Conservation (phyloP, 2,113 vertebrate genomes). For the Cepphus grylle region DNA sequence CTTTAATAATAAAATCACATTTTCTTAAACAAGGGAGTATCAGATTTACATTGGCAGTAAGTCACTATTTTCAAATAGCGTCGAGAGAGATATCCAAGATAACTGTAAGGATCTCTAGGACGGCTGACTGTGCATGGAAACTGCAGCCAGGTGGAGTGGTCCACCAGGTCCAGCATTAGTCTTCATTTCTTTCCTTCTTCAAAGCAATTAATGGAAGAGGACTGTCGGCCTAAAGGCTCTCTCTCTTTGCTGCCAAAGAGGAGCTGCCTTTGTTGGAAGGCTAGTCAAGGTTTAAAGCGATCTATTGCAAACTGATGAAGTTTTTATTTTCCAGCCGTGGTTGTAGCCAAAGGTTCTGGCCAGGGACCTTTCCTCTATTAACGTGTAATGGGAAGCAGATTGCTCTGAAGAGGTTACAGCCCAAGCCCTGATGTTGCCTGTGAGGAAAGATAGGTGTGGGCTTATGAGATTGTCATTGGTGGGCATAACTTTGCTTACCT, state of each 20-base stretch:
- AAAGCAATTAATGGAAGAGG: slow-evolving; percentile 23
- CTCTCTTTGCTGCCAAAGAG: neutral
- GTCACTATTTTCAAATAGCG: neutral
- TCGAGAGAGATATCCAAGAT: neutral
- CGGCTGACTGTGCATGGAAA: slow-evolving; percentile 31
- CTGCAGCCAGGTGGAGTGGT: neutral
- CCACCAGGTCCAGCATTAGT: slow-evolving; percentile 9
- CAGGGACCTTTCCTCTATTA: neutral
- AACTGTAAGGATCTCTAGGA: slow-evolving; percentile 21
- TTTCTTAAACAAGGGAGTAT: slow-evolving; percentile 55
- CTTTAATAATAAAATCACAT: slow-evolving; percentile 66
- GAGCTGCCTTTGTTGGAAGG: neutral
- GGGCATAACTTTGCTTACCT: neutral
- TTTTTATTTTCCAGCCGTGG: neutral
- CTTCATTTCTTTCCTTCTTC: slow-evolving; percentile 50
- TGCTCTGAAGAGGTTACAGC: neutral
- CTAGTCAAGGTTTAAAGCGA: neutral
- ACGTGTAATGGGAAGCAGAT: neutral
- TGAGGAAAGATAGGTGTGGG: neutral
- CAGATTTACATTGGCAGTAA: slow-evolving; percentile 49
- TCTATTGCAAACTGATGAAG: neutral
- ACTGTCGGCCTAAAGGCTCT: neutral
- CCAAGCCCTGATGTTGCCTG: neutral
- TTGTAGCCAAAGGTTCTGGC: neutral
- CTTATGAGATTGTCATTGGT: neutral